Percentiles rank a stretch among this genome's conserved stretches.
Conservation (phyloP, 2,888 invertebrate species). For the Tachina grossa region DNA sequence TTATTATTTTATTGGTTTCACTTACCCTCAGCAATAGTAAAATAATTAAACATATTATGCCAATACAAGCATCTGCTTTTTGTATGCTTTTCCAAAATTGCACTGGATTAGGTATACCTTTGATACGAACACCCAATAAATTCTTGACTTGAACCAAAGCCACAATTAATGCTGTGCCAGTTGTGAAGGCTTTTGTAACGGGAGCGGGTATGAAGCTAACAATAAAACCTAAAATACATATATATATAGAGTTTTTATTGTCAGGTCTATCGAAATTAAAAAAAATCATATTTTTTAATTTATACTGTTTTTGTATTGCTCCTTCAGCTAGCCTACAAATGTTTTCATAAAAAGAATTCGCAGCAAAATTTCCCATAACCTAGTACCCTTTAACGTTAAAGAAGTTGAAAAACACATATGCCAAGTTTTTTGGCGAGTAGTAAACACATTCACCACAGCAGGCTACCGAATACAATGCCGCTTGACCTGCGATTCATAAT, state of each 20-base stretch:
- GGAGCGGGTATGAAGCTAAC: slow-evolving; percentile 93
- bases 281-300: too few species aligned
- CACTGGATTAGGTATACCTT: slow-evolving; percentile 77
- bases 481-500: too few species aligned
- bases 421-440: too few species aligned
- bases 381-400: too few species aligned
- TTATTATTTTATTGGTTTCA: slow-evolving; percentile 28
- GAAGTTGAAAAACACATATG: too few species aligned
- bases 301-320: too few species aligned
- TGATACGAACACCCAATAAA: slow-evolving; percentile 87
- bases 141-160: slow-evolving; percentile 89
- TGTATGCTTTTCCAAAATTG: slow-evolving; percentile 84
- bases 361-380: too few species aligned
- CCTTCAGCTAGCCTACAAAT: too few species aligned
- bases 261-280: too few species aligned
- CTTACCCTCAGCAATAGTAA: slow-evolving; percentile 88
- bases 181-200: slow-evolving; percentile 92
- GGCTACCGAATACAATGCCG: too few species aligned
- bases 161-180: slow-evolving; percentile 92
- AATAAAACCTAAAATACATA: slow-evolving; percentile 87
- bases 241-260: background rate
- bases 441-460: too few species aligned
- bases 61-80: slow-evolving; percentile 86
- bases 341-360: too few species aligned
- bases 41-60: slow-evolving; percentile 86